Base-by-base conservation (phyloP, 2,113 vertebrate genomes). In the Euleptes europaea region DNA sequence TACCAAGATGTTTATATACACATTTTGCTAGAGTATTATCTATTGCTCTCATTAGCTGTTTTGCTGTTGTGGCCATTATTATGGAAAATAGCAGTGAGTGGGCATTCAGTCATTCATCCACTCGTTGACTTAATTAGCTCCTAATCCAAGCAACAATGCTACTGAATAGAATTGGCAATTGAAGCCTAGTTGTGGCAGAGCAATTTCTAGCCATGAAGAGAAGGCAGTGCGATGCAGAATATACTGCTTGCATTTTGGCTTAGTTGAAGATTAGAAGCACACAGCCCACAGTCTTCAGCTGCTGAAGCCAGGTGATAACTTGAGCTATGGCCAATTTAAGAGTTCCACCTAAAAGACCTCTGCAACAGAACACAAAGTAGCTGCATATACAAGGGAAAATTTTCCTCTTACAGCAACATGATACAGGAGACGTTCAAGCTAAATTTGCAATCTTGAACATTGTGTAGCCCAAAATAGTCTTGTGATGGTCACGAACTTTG, bases 1-100 rank as follows among this genome's bases (percentile, higher is more conserved):
- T 28, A 13, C 4, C 0, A 0, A 40, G 47, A 57, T 66, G 2
- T 42, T 63, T 51, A 3, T 63, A 31, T 28, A 33, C 19, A 77
- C n/a, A n/a, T n/a, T 57, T 38, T 72, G n/a, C 60, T 44, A 84
- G n/a, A 84, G 44, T 4, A 44, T 28, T 42, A 65, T 1, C 5
- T 76, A 67, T 51, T 51, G 42, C 33, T 40, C 15, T 67, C 35
- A 14, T 74, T 63, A 31, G 12, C n/a, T 23, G 28, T 19, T 4
- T 15, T 1, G 1, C 21, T 65, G 28, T 40, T 74, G 35, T 40
- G n/a, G 33, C 1, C 5, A 66, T 69, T 15, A 21, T 79, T 2
- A 40, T 5, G 1, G 3, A 51, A 65, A 28, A 28, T 47, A 81
- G 73, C 35, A 66, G 19, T 57, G 38, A 78, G 15, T 66, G 38